Percentiles rank a stretch among this genome's conserved stretches.
Evolutionary conservation across 2,888 invertebrate genomes (phyloP).

Genomic region (Xanthia icteritia): DNA sequence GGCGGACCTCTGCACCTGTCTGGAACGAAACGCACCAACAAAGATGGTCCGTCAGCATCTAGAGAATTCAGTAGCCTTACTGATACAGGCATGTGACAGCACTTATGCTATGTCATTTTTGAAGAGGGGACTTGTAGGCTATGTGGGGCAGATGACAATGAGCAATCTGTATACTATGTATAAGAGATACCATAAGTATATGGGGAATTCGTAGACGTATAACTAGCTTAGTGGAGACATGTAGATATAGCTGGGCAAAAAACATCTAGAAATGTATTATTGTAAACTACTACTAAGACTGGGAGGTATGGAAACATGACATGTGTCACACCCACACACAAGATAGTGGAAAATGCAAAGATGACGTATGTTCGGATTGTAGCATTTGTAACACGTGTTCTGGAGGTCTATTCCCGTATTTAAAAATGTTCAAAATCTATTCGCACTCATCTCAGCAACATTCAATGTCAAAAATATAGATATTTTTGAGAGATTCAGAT

Average conservation of each 20-base stretch:
- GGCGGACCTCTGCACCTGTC: conserved; percentile 81
- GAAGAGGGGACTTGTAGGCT: conserved; percentile 80
- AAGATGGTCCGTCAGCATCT: conserved; percentile 83
- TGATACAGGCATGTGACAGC: conserved; percentile 83
- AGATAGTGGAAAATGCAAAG: too few relatives aligned
- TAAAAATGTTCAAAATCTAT: neutral
- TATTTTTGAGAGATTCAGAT: neutral
- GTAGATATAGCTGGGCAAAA: neutral
- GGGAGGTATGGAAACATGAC: too few relatives aligned
- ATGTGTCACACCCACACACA: too few relatives aligned
- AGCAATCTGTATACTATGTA: conserved; percentile 85
- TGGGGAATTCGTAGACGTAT: conserved; percentile 80
- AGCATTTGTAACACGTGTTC: too few relatives aligned
- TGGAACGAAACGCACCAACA: conserved; percentile 80
- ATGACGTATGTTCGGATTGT: too few relatives aligned
- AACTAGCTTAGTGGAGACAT: neutral
- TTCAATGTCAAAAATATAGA: neutral
- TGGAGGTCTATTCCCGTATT: neutral
- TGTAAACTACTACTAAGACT: neutral
- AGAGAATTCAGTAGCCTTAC: conserved; percentile 81
- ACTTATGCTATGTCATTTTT: conserved; percentile 84
- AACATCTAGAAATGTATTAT: neutral
- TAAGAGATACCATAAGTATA: conserved; percentile 88
- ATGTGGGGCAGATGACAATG: conserved; percentile 83
- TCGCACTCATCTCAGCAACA: neutral